Evolutionary conservation across 2,888 invertebrate species (phyloP), one percentile per base, ranked within the genome.

Genomic region (Mycalesis mineus): DNA sequence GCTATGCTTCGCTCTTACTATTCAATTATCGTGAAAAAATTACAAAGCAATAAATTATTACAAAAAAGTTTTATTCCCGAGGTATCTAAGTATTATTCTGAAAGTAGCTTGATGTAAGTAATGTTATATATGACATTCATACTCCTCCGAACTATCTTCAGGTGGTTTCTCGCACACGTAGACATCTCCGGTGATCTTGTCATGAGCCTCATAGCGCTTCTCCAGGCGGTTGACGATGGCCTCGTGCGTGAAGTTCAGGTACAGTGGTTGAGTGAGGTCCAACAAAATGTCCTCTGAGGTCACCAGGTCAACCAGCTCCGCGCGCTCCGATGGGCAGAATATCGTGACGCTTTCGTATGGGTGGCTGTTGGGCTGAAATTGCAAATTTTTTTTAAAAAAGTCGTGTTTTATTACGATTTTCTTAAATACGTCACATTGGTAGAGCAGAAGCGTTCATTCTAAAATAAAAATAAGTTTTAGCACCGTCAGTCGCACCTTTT

Each of bases 171-270:
- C 92, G 84, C 94, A 93, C 69, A 93, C 93, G 82, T 95, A 96
- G 57, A 96, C 93, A 81, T 96, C 96, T 59, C 96, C 95, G 68
- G 93, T 92, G 70, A 95, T 92, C 84, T 94, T 93, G 76, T 96
- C 95, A 81, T 95, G 94, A 69, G 95, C 94, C 70, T 93, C 92
- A 80, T 88, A 89, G 68, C 71, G 78, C 64, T 70, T 78, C 80
- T 94, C 94, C 77, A 96, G 91, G 73, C 93, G 93, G 74, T 94
- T 92, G 83, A 96, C 94, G 75, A 96, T 95, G 67, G 92, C 92
- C 73, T 93, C 92, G 90, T 95, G 95, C 65, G 95, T 95, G 83
- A 95, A 96, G 90, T 96, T 96, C 88, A 96, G 92, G 91, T 94
- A 96, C 86, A 96, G 83, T 55, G 95, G 95, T 80, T 92, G 92